A percentile compares a stretch with the other conserved stretches of the same genome.
phyloP scores from a whole-genome alignment of 1,140 invertebrate species.

The Pantala flavescens region DNA sequence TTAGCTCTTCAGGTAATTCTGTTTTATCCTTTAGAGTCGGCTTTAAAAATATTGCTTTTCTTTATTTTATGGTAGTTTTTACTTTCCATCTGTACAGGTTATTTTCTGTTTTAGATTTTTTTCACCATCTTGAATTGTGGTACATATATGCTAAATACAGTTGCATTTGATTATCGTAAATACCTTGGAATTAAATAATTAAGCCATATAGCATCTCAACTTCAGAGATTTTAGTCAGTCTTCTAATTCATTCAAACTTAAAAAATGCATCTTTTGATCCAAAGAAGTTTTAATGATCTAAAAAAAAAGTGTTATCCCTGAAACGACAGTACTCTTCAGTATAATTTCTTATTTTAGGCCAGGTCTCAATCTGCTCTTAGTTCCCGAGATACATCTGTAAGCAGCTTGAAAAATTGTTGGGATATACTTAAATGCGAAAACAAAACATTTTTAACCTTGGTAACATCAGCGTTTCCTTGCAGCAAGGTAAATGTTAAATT shows the following conservation, averaged over 20 bases:
- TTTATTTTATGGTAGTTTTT: background rate
- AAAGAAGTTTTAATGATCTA: too few relatives aligned
- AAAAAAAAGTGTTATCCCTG: too few relatives aligned
- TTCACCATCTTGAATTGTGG: too few relatives aligned
- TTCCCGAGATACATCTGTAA: conserved; percentile 70
- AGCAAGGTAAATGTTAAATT: conserved; percentile 48
- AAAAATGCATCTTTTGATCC: too few relatives aligned
- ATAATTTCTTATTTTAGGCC: conserved; percentile 43
- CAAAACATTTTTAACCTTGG: conserved; percentile 77
- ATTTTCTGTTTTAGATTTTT: too few relatives aligned
- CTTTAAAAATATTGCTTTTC: background rate
- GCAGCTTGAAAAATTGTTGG: conserved; percentile 81
- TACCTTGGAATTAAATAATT: too few relatives aligned
- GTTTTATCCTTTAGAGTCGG: background rate
- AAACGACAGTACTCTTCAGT: background rate
- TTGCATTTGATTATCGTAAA: too few relatives aligned
- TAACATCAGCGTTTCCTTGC: conserved; percentile 84
- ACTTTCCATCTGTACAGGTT: background rate
- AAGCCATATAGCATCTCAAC: too few relatives aligned
- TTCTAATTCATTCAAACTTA: too few relatives aligned
- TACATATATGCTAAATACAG: too few relatives aligned
- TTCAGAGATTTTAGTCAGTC: too few relatives aligned
- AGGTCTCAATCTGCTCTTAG: conserved; percentile 67
- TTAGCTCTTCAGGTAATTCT: conserved; percentile 65
- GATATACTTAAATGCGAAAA: conserved; percentile 84